Conservation (phyloP, 2,888 invertebrate species). For the Phalera bucephala region DNA sequence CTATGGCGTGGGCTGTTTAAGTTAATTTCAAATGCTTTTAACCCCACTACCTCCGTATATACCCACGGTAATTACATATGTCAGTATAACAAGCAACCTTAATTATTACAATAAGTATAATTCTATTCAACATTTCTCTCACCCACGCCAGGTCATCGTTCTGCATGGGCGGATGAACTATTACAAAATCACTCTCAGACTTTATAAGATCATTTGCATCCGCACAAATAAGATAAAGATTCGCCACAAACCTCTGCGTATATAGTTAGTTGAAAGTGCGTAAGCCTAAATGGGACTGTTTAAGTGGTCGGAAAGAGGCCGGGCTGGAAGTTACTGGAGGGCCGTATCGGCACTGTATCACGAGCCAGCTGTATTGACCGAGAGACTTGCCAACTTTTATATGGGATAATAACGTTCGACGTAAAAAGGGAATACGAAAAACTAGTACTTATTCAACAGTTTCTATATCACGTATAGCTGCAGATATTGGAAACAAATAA, state of each 20-base stretch:
- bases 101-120: no score
- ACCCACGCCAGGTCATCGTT: constrained; percentile 24
- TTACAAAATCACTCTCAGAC: constrained; percentile 23
- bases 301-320: constrained; percentile 25
- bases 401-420: not conserved
- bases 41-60: no score
- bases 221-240: not conserved
- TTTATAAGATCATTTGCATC: constrained; percentile 11
- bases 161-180: constrained; percentile 23
- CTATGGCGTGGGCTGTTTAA: no score
- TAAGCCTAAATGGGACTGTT: constrained; percentile 21
- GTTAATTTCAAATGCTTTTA: no score
- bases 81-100: no score
- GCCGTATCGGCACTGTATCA: constrained; percentile 11
- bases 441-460: no score
- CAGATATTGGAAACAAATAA: no score
- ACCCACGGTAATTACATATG: no score
- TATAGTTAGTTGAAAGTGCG: constrained; percentile 2
- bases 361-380: constrained; percentile 14
- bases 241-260: not conserved
- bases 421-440: not conserved
- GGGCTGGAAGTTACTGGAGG: constrained; percentile 15
- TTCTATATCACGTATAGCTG: no score
- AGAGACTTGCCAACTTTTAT: not conserved
- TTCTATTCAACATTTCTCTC: no score